Evolutionary conservation across 2,888 invertebrate genomes (phyloP), one percentile per base, ranked within the genome.

Genomic region (Thera britannica): DNA sequence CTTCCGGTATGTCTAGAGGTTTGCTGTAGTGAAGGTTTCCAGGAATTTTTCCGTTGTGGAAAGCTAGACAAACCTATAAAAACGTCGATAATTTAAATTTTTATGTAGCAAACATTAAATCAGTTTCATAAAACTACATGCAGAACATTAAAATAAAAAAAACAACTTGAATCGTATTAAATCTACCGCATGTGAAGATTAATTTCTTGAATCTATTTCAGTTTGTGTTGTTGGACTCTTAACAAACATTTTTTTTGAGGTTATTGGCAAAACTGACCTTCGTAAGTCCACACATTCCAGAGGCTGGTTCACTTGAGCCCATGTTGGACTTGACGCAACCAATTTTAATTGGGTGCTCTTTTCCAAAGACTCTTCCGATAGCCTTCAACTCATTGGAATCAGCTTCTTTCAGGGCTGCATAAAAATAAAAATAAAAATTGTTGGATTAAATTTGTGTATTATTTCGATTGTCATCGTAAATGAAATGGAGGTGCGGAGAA

Each of bases 301-400:
- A 84, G 41, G 84, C 85, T 3, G 83, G 77, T 62, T 87, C 85
- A 49, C 82, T 79, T 46, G 84, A 78, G 0, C 87, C 87, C 83
- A 86, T 84, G 52, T 85, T 86, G 0, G 86, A 85, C 66, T 84
- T 86, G 1, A 87, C 82, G 54, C 83, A 75, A 4, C 87, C 87
- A 68, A 96, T 92, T 65, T 93, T 89, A 3, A 96, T 84, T 2
- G 95, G 94, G 36, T 94, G 94, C 52, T 88, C 84, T 59, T 88
- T 84, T 69, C 90, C 93, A 79, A 95, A 94, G 3, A 94, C 87
- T 67, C 94, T 91, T 41, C 92, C 89, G 64, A 96, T 94, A 6
- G 95, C 94, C 77, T 94, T 92, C 2, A 95, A 86, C 83, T 96
- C 96, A 77, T 95, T 94, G 0, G 94, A 94, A 81, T 96, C 96